Conservation (phyloP, 2,888 invertebrate species). For the Dolichomitus sp. region DNA sequence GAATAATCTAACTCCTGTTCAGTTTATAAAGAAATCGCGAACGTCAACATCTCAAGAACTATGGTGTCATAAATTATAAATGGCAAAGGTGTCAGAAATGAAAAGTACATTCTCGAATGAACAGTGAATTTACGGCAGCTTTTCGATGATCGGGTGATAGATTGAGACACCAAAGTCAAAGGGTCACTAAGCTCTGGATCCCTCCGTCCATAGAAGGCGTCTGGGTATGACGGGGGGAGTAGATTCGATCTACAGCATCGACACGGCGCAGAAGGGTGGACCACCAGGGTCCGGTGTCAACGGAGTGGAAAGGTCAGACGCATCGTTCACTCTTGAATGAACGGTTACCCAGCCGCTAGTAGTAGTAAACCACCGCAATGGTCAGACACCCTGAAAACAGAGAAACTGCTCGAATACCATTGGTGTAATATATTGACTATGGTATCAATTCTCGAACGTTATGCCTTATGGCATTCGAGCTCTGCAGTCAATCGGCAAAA, state of each 20-base stretch:
- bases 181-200: constrained; percentile 23
- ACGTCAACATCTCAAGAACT: background rate
- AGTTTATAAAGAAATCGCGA: too few species aligned
- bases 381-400: constrained; percentile 38
- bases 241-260: constrained; percentile 42
- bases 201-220: constrained; percentile 17
- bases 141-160: constrained; percentile 46
- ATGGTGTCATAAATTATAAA: background rate
- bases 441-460: constrained; percentile 18
- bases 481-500: background rate
- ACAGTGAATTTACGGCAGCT: background rate
- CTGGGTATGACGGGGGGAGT: constrained; percentile 25
- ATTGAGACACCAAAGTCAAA: constrained; percentile 40
- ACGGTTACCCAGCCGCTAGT: constrained; percentile 20
- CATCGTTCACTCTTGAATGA: constrained; percentile 63
- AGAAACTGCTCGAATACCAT: background rate
- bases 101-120: background rate
- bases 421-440: background rate
- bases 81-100: background rate
- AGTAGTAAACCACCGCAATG: constrained; percentile 55
- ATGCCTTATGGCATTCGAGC: background rate
- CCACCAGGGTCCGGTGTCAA: constrained; percentile 47
- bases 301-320: constrained; percentile 67
- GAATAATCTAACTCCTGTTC: too few species aligned
- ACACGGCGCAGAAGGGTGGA: constrained; percentile 20